phyloP scores from a whole-genome alignment of 2,888 invertebrate genomes.

The Epinotia demarniana region DNA sequence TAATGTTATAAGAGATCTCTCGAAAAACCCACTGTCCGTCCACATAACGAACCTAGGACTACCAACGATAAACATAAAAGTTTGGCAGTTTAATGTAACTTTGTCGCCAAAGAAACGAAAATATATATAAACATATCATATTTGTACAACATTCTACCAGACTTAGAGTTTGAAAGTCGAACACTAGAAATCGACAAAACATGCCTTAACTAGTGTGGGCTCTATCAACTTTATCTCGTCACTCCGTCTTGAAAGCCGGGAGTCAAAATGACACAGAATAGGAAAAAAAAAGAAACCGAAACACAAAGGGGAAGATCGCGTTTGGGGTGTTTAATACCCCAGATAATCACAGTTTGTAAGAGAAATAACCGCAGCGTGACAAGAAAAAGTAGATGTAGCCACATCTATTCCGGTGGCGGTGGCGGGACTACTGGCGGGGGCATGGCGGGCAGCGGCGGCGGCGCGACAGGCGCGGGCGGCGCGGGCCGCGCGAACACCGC shows the following conservation, averaged over 20 bases:
- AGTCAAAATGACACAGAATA: not conserved
- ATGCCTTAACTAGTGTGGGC: not conserved
- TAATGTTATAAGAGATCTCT: not conserved
- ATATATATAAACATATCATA: constrained; percentile 32
- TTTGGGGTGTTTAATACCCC: not conserved
- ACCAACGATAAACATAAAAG: constrained; percentile 9
- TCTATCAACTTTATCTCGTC: not conserved
- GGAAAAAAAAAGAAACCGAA: not conserved
- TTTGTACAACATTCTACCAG: constrained; percentile 34
- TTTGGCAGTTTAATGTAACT: constrained; percentile 18
- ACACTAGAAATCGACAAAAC: not conserved
- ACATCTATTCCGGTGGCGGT: constrained; percentile 70
- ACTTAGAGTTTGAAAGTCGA: constrained; percentile 22
- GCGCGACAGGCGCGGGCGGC: constrained; percentile 68
- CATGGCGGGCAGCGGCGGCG: constrained; percentile 75
- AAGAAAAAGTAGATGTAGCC: not conserved
- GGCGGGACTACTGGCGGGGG: constrained; percentile 83
- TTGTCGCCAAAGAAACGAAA: constrained; percentile 11
- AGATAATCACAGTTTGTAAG: not conserved
- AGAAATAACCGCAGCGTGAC: not conserved
- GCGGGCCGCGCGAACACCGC: constrained; percentile 54
- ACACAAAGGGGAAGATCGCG: not conserved
- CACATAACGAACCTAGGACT: not conserved
- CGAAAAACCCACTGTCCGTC: not conserved
- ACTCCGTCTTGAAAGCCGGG: not conserved